These are phyloP conservation scores for Podiceps cristatus DNA, from an alignment of 2,113 vertebrate species.

Conservation along the genomic window DNA sequence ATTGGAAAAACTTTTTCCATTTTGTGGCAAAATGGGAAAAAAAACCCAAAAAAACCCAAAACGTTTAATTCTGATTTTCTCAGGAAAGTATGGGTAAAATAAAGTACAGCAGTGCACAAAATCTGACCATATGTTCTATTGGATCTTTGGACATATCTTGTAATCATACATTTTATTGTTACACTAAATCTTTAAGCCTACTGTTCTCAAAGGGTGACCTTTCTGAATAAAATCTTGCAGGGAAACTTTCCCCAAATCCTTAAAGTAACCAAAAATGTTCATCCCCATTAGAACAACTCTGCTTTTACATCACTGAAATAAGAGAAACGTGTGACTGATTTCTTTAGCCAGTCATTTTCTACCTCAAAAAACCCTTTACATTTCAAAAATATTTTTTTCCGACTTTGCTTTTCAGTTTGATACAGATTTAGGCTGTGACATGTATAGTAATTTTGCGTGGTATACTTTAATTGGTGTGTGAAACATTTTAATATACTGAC, in stretches of 20 bases:
- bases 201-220: not conserved
- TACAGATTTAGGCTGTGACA: not conserved
- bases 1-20: not conserved
- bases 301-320: not conserved
- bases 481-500: not conserved
- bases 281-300: not conserved
- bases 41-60: no score
- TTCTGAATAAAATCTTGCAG: not conserved
- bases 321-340: not conserved
- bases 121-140: not conserved
- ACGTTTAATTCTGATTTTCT: not conserved
- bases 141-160: not conserved
- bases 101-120: not conserved
- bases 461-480: not conserved
- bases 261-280: not conserved
- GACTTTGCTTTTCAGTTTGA: not conserved
- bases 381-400: not conserved
- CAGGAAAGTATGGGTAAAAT: not conserved
- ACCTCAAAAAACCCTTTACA: not conserved
- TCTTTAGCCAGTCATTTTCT: not conserved
- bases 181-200: not conserved
- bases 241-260: not conserved
- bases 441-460: fast-evolving
- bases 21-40: no score
- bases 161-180: not conserved